A percentile compares a stretch with the other conserved stretches of the same genome.
phyloP scores from a whole-genome alignment of 2,888 invertebrate genomes.

The Synergus itoensis region DNA sequence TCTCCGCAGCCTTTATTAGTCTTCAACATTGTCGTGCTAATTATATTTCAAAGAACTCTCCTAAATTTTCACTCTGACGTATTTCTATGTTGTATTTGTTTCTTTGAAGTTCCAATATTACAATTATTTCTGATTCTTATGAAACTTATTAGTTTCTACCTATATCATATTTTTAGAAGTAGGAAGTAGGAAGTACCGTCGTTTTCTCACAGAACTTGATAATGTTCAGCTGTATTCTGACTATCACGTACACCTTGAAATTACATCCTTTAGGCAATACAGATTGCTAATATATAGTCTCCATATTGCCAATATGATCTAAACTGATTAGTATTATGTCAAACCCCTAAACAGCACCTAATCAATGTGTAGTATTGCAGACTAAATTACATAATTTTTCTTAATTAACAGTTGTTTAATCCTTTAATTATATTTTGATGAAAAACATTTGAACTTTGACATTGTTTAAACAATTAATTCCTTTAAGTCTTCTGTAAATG shows the following conservation, averaged over 20 bases:
- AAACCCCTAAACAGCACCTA: neutral
- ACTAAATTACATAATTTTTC: neutral
- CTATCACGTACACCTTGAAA: conserved; percentile 1
- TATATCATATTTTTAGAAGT: too few relatives aligned
- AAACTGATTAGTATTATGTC: neutral
- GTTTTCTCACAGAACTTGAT: neutral
- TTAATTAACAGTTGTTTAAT: too few relatives aligned
- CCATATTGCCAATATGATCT: conserved; percentile 13
- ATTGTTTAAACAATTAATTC: too few relatives aligned
- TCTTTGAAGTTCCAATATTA: neutral
- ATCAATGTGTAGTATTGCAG: neutral
- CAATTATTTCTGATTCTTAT: neutral
- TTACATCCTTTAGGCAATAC: conserved; percentile 13
- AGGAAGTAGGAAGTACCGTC: too few relatives aligned
- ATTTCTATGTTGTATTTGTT: too few relatives aligned
- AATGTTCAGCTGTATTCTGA: neutral
- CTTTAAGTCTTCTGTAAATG: too few relatives aligned
- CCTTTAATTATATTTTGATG: too few relatives aligned
- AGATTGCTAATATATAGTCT: conserved; percentile 21
- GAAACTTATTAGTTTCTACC: too few relatives aligned
- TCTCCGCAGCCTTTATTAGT: conserved; percentile 62
- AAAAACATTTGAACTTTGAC: too few relatives aligned
- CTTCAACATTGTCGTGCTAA: conserved; percentile 48
- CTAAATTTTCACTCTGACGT: neutral
- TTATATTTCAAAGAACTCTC: neutral